A percentile compares a stretch with the other conserved stretches of the same genome.
These are phyloP conservation scores for Circaetus cinerascens DNA, from an alignment of 2,113 vertebrate genomes.

Conservation along the genomic window DNA sequence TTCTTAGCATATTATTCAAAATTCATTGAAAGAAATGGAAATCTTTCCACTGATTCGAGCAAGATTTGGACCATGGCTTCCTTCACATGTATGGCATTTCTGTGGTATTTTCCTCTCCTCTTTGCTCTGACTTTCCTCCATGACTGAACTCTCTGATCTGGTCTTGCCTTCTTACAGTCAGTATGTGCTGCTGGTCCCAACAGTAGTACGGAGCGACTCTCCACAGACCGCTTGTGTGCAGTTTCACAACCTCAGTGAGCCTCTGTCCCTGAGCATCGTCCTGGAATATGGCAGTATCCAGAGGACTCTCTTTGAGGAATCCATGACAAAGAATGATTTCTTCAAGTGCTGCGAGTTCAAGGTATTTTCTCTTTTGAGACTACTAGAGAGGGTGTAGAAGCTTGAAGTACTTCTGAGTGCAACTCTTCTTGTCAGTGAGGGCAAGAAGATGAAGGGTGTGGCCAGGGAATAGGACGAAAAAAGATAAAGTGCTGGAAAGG, in stretches of 20 bases:
- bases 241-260: slow-evolving; percentile 21
- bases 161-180: slow-evolving; percentile 11
- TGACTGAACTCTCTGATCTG: background rate
- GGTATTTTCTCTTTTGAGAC: slow-evolving; percentile 29
- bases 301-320: slow-evolving; percentile 18
- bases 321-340: background rate
- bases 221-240: slow-evolving; percentile 44
- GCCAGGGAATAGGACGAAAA: background rate
- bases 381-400: background rate
- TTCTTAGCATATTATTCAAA: background rate
- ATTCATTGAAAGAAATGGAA: background rate
- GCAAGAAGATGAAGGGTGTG: background rate
- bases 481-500: background rate
- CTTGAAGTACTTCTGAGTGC: background rate
- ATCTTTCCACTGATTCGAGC: background rate
- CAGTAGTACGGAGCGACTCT: background rate
- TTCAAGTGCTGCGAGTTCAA: slow-evolving; percentile 58
- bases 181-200: slow-evolving; percentile 57
- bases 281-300: background rate
- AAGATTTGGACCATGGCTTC: background rate
- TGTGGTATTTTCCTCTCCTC: background rate
- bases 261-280: background rate
- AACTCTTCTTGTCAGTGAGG: background rate
- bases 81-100: fast-evolving
- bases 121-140: background rate